Conservation (phyloP, 2,888 invertebrate genomes). For the Acanthosepion esculentum region DNA sequence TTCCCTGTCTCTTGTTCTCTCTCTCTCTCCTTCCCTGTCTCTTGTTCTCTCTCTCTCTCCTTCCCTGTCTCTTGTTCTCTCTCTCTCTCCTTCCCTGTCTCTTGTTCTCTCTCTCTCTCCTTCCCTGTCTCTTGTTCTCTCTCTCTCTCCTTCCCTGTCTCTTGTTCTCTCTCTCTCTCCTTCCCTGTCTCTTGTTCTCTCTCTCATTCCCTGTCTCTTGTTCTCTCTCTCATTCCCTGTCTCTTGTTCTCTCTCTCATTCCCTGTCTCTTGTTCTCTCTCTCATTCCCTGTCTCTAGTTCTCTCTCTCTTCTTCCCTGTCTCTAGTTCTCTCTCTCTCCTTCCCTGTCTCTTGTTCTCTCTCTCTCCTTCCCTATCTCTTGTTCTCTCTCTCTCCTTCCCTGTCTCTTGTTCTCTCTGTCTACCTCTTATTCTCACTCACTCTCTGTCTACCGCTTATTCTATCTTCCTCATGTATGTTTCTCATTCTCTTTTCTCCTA, state of each 20-base stretch:
- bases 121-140: background rate
- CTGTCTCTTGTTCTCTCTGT: background rate
- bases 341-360: background rate
- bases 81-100: no score
- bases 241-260: background rate
- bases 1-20: background rate
- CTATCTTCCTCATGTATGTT: background rate
- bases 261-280: background rate
- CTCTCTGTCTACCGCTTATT: background rate
- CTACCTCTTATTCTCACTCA: background rate
- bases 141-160: background rate
- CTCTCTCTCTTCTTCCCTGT: background rate
- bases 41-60: no score
- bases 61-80: no score
- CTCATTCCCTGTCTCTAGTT: background rate
- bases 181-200: background rate
- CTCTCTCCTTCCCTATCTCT: background rate
- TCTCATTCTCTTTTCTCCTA: background rate
- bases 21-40: background rate
- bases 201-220: no score
- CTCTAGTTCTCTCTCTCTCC: background rate
- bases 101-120: background rate
- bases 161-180: background rate
- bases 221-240: background rate
- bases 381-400: no score